Percentiles rank a stretch among this genome's conserved stretches.
These are phyloP conservation scores for Leptinotarsa juncta DNA, from an alignment of 2,888 invertebrate species.

Conservation along the genomic window DNA sequence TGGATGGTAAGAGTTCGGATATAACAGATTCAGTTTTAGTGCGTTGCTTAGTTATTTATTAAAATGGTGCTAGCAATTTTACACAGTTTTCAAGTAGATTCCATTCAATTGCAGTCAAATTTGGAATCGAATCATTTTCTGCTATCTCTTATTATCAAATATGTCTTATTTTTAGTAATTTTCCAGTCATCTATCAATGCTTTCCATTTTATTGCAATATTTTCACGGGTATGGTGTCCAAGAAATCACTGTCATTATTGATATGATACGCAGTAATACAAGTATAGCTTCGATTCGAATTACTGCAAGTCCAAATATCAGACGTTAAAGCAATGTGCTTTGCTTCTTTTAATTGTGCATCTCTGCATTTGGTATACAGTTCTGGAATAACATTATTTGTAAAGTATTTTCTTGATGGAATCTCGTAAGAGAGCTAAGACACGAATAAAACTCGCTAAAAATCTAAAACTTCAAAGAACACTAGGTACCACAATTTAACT, in stretches of 20 bases:
- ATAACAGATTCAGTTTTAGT: too few species aligned
- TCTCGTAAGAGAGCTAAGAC: conserved; percentile 13
- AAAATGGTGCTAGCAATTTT: too few species aligned
- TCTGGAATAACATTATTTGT: conserved; percentile 21
- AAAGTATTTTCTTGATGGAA: conserved; percentile 21
- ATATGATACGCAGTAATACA: conserved; percentile 7
- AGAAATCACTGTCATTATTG: background rate
- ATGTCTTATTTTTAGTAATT: conserved; percentile 19
- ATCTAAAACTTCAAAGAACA: background rate
- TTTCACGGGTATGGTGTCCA: conserved; percentile 18
- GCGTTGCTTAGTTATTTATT: too few species aligned
- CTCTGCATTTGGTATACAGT: conserved; percentile 14
- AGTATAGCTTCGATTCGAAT: conserved; percentile 14
- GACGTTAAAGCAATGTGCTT: conserved; percentile 12
- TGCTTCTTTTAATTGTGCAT: conserved; percentile 22
- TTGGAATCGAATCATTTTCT: conserved; percentile 2
- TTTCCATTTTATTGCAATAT: conserved; percentile 11
- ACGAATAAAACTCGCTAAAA: conserved; percentile 15
- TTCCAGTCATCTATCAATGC: conserved; percentile 9
- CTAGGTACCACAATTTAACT: background rate
- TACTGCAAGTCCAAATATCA: conserved; percentile 17
- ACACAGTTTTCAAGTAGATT: background rate
- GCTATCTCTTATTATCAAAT: conserved; percentile 12
- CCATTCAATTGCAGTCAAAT: background rate
- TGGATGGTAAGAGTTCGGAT: too few species aligned